Evolutionary conservation across 2,113 vertebrate species (phyloP).

Genomic region (Centropus bengalensis): DNA sequence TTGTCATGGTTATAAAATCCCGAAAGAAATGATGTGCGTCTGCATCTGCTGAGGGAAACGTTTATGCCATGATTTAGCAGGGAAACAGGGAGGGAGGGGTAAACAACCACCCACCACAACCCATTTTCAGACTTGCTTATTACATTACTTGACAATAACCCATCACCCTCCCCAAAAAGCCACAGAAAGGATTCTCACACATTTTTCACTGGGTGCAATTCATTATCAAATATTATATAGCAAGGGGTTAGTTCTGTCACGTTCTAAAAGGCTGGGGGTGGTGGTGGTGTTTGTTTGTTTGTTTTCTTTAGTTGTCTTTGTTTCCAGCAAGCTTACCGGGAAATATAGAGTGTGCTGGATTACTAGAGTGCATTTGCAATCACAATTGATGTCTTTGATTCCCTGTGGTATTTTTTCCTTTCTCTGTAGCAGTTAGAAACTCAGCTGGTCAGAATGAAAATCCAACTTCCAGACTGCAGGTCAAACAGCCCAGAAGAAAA

Average conservation of each 20-base stretch:
- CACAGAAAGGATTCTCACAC: not conserved
- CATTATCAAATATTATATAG: slow-evolving; percentile 43
- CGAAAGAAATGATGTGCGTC: slow-evolving; percentile 69
- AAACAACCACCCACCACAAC: slow-evolving; percentile 39
- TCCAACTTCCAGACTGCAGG: not conserved
- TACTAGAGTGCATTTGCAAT: not conserved
- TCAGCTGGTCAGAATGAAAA: not conserved
- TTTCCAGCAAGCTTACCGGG: slow-evolving; percentile 19
- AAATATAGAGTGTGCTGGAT: slow-evolving; percentile 8
- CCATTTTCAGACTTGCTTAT: slow-evolving; percentile 54
- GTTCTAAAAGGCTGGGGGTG: not conserved
- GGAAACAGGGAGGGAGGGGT: not conserved
- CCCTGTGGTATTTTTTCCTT: not conserved
- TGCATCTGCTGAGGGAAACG: slow-evolving; percentile 58
- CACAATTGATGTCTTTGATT: not conserved
- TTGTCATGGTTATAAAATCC: slow-evolving; percentile 81
- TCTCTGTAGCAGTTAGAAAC: not conserved
- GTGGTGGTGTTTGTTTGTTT: slow-evolving; percentile 2
- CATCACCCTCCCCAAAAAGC: not conserved
- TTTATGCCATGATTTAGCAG: slow-evolving; percentile 63
- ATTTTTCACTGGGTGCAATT: not conserved
- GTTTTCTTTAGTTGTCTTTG: slow-evolving; percentile 43
- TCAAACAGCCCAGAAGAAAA: not conserved
- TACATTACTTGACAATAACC: slow-evolving; percentile 41
- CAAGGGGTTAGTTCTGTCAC: not conserved